Percentiles rank a stretch among this genome's conserved stretches.
phyloP scores from a whole-genome alignment of 1,140 invertebrate genomes.

The Vollenhovia emeryi region DNA sequence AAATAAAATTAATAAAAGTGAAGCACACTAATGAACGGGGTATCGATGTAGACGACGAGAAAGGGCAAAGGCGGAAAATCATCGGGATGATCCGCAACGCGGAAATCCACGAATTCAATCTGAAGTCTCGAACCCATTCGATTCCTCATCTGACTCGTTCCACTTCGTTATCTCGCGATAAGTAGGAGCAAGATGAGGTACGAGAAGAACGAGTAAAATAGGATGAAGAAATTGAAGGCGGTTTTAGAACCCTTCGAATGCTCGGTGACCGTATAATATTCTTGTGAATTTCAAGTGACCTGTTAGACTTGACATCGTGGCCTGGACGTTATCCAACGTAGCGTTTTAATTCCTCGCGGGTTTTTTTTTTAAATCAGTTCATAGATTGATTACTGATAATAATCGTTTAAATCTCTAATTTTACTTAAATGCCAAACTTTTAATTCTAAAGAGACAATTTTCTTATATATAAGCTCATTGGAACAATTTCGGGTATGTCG shows the following conservation, averaged over 20 bases:
- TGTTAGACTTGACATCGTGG: conserved; percentile 35
- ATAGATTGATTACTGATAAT: background rate
- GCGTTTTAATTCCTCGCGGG: conserved; percentile 7
- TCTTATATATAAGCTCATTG: background rate
- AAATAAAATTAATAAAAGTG: background rate
- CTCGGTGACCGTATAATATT: conserved; percentile 52
- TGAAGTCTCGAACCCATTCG: conserved; percentile 57
- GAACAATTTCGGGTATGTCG: background rate
- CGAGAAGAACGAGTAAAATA: conserved; percentile 52
- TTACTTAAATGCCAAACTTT: background rate
- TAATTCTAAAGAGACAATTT: background rate
- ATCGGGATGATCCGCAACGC: conserved; percentile 26
- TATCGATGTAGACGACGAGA: conserved; percentile 2
- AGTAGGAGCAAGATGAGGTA: conserved; percentile 50
- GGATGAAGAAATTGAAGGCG: conserved; percentile 57
- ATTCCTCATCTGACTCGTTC: conserved; percentile 58
- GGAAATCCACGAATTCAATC: conserved; percentile 56
- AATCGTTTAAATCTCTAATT: background rate
- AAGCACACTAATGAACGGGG: conserved; percentile 49
- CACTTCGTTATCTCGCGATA: conserved; percentile 66
- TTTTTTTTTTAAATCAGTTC: background rate
- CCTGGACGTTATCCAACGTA: conserved; percentile 41
- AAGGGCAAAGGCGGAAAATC: background rate
- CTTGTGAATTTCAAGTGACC: conserved; percentile 53
- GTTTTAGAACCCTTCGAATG: conserved; percentile 22